These are phyloP conservation scores for Bathynomus jamesi DNA, from an alignment of 1,140 invertebrate species.

Conservation along the genomic window DNA sequence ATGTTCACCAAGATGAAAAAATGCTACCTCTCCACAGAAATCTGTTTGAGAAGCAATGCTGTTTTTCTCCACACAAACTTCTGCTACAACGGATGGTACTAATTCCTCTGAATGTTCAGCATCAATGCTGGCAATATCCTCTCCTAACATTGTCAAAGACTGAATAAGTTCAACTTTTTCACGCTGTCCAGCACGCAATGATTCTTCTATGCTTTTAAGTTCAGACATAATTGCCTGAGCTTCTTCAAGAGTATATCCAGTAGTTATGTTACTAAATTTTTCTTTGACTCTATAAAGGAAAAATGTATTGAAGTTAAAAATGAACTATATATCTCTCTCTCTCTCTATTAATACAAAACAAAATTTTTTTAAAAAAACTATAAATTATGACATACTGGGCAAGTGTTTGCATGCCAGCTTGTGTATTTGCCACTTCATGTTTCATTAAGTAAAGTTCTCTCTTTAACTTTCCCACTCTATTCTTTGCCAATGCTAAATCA, in stretches of 20 bases:
- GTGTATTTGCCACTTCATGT: conserved; percentile 82
- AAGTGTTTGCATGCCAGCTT: conserved; percentile 84
- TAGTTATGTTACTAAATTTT: conserved; percentile 72
- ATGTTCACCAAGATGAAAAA: too few relatives aligned
- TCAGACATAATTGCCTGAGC: conserved; percentile 87
- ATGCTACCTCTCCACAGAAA: conserved; percentile 66
- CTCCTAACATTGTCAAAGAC: conserved; percentile 82
- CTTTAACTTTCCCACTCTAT: conserved; percentile 76
- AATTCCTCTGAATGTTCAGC: conserved; percentile 18
- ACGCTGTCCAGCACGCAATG: conserved; percentile 77
- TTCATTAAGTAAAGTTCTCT: conserved; percentile 84
- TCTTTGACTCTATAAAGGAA: conserved; percentile 69
- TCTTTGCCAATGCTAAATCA: conserved; percentile 79
- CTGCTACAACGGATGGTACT: conserved; percentile 14
- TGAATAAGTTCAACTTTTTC: conserved; percentile 90
- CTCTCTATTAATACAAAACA: conserved; percentile 21
- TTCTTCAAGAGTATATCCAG: conserved; percentile 84
- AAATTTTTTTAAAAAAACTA: conserved; percentile 10
- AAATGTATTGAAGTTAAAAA: conserved; percentile 22
- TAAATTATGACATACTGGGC: conserved; percentile 56
- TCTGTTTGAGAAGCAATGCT: conserved; percentile 92
- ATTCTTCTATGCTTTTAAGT: conserved; percentile 84
- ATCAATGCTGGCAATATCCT: conserved; percentile 61
- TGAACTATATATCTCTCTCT: conserved; percentile 8
- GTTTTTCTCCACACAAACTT: conserved; percentile 52